Evolutionary conservation across 2,113 vertebrate species (phyloP).

Genomic region (Pithys albifrons): DNA sequence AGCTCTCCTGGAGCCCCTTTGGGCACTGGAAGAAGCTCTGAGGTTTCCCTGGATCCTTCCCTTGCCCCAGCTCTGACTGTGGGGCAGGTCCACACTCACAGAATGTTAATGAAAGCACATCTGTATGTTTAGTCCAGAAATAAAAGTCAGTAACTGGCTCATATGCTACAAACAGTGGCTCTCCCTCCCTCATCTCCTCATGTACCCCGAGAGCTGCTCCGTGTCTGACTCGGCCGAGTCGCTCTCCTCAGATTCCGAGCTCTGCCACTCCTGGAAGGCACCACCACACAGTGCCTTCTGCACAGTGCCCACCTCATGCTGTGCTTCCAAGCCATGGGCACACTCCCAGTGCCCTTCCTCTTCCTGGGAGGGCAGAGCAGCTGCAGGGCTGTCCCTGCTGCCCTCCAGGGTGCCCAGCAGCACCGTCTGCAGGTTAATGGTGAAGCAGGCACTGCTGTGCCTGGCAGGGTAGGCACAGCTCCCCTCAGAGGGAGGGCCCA

Average conservation of each 20-base stretch:
- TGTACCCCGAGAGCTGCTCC: conserved; percentile 27
- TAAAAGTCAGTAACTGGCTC: neutral
- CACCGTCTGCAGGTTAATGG: conserved; percentile 66
- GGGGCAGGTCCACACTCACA: neutral
- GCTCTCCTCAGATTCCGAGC: neutral
- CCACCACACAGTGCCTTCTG: neutral
- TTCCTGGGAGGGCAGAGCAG: neutral
- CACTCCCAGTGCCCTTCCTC: neutral
- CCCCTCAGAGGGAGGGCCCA: neutral
- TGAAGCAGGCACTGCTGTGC: conserved; percentile 21
- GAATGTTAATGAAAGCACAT: neutral
- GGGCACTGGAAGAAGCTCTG: neutral
- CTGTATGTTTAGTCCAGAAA: neutral
- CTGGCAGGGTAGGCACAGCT: neutral
- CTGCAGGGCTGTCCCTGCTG: neutral
- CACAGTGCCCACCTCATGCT: neutral
- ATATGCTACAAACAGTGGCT: neutral
- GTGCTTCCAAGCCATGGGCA: neutral
- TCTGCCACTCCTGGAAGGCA: neutral
- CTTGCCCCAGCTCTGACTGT: neutral
- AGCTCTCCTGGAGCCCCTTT: neutral
- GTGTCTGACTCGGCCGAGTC: neutral
- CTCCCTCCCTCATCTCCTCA: conserved; percentile 65
- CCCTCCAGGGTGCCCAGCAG: conserved; percentile 29
- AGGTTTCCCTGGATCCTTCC: neutral